Percentiles rank a stretch among this genome's conserved stretches.
phyloP scores from a whole-genome alignment of 2,113 vertebrate genomes.

The Chionodraco myersi region DNA sequence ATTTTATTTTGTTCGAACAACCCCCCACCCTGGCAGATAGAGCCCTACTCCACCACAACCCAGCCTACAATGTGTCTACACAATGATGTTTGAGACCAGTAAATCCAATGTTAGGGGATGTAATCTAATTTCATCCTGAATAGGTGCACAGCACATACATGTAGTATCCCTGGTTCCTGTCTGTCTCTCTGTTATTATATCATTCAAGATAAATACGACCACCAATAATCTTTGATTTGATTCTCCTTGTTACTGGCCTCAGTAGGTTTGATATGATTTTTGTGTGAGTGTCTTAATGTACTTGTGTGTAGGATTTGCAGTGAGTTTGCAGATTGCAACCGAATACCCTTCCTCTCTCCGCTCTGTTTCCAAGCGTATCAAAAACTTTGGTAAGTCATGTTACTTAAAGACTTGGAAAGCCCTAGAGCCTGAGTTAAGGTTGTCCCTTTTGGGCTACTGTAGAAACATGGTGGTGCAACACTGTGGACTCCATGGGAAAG shows the following conservation, averaged over 20 bases:
- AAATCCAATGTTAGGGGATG: neutral
- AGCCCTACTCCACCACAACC: neutral
- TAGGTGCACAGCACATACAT: neutral
- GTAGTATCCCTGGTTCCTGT: neutral
- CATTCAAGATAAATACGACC: neutral
- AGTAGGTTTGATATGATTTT: neutral
- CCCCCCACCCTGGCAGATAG: neutral
- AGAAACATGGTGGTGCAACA: too few relatives aligned
- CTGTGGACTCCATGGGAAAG: too few relatives aligned
- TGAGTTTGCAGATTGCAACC: too few relatives aligned
- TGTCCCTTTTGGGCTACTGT: too few relatives aligned
- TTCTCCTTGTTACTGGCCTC: neutral
- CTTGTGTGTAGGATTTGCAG: too few relatives aligned
- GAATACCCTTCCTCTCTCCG: too few relatives aligned
- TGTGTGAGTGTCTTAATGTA: too few relatives aligned
- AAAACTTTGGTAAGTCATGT: too few relatives aligned
- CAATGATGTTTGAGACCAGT: neutral
- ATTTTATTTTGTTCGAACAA: slow-evolving; percentile 3
- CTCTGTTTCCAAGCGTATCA: too few relatives aligned
- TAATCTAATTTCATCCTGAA: neutral
- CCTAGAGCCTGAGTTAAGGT: too few relatives aligned
- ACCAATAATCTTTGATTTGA: neutral
- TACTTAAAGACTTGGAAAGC: too few relatives aligned
- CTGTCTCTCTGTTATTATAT: neutral
- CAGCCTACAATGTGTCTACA: neutral